Conservation (phyloP, 2,888 invertebrate genomes). For the Apamea monoglypha region DNA sequence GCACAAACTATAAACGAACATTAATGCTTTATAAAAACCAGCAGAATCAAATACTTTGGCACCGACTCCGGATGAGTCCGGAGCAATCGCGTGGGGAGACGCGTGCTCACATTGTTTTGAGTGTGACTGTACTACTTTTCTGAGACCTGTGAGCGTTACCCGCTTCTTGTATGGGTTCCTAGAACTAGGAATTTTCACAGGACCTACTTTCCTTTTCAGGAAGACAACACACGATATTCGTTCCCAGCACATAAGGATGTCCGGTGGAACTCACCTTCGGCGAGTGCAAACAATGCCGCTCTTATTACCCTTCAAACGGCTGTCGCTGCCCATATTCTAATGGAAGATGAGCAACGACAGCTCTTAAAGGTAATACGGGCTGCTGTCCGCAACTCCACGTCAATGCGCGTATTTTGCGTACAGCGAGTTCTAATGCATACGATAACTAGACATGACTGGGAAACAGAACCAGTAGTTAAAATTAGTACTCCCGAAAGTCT, state of each 20-base stretch:
- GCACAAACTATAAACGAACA: conserved; percentile 40
- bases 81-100: conserved; percentile 35
- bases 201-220: neutral
- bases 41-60: conserved; percentile 54
- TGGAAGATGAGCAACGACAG: neutral
- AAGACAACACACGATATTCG: neutral
- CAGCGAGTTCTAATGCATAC: neutral
- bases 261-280: neutral
- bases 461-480: neutral
- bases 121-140: conserved; percentile 26
- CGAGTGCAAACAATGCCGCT: too few species aligned
- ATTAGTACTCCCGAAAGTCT: neutral
- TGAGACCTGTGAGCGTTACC: neutral
- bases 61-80: conserved; percentile 6
- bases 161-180: neutral
- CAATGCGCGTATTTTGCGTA: too few species aligned
- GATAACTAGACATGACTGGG: neutral
- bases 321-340: too few species aligned
- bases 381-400: too few species aligned
- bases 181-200: neutral
- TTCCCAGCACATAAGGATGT: neutral
- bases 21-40: conserved; percentile 44
- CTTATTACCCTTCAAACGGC: neutral
- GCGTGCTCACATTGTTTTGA: conserved; percentile 45
- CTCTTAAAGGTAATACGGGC: too few species aligned